These are phyloP conservation scores for Anodontia alba DNA, from an alignment of 2,888 invertebrate genomes.

Conservation along the genomic window DNA sequence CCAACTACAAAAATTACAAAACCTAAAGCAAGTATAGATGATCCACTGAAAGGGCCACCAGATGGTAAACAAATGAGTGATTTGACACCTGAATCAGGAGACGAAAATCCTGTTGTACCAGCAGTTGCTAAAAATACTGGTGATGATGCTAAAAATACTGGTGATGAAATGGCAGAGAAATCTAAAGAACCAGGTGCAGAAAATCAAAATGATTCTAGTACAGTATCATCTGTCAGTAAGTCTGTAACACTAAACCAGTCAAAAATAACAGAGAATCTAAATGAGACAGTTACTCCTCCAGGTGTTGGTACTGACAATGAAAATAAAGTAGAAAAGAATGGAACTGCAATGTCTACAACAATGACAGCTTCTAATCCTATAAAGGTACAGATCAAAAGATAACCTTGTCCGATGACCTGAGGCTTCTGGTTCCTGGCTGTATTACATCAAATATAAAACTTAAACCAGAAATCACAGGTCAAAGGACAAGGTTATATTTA, in stretches of 20 bases:
- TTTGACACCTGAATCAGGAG: not conserved
- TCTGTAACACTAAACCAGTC: not conserved
- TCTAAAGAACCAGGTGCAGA: not conserved
- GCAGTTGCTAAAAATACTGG: too few species aligned
- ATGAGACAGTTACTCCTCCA: not conserved
- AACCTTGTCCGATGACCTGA: not conserved
- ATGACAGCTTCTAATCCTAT: too few species aligned
- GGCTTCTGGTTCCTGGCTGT: too few species aligned
- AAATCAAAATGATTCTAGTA: not conserved
- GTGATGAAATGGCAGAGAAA: not conserved
- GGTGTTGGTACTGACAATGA: not conserved
- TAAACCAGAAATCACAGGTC: too few species aligned
- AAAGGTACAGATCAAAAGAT: too few species aligned
- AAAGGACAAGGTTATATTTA: too few species aligned
- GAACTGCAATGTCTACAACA: not conserved
- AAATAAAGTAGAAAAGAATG: not conserved
- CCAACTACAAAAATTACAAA: not conserved
- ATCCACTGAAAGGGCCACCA: conserved; percentile 30
- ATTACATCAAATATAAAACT: too few species aligned
- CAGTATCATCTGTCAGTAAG: not conserved
- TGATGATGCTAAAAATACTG: not conserved
- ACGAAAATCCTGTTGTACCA: not conserved
- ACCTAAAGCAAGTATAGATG: conserved; percentile 39
- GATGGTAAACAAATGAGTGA: conserved; percentile 36
- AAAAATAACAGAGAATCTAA: too few species aligned